A percentile compares a stretch with the other conserved stretches of the same genome.
Evolutionary conservation across 2,113 vertebrate genomes (phyloP).

Genomic region (Oriolus oriolus): DNA sequence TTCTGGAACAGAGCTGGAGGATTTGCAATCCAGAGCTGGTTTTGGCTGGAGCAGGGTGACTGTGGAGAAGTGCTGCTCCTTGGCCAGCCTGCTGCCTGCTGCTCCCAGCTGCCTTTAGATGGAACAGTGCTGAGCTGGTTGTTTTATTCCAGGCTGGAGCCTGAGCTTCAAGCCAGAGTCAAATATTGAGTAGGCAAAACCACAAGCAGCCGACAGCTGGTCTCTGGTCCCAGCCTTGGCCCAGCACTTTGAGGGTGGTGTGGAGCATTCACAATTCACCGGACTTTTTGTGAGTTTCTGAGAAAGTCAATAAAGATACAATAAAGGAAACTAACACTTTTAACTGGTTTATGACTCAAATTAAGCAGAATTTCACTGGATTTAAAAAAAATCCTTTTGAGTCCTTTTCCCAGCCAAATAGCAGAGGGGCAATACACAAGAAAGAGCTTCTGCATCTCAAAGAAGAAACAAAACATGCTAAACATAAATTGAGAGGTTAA

Average conservation of each 20-base stretch:
- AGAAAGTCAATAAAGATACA: neutral
- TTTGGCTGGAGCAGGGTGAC: neutral
- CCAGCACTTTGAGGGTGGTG: rapidly evolving
- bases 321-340: neutral
- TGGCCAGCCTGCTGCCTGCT: neutral
- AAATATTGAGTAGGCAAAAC: neutral
- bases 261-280: neutral
- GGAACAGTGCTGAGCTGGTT: neutral
- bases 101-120: constrained; percentile 1
- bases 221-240: neutral
- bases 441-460: neutral
- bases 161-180: neutral
- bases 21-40: neutral
- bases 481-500: neutral
- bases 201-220: rapidly evolving
- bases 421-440: rapidly evolving
- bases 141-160: neutral
- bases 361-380: neutral
- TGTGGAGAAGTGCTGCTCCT: neutral
- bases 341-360: neutral
- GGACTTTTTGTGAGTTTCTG: neutral
- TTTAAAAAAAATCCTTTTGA: neutral
- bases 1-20: neutral
- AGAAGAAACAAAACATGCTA: neutral
- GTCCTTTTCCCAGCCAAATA: neutral